Conservation (phyloP, 2,797 vertebrate genomes). For the Liasis olivaceus region DNA sequence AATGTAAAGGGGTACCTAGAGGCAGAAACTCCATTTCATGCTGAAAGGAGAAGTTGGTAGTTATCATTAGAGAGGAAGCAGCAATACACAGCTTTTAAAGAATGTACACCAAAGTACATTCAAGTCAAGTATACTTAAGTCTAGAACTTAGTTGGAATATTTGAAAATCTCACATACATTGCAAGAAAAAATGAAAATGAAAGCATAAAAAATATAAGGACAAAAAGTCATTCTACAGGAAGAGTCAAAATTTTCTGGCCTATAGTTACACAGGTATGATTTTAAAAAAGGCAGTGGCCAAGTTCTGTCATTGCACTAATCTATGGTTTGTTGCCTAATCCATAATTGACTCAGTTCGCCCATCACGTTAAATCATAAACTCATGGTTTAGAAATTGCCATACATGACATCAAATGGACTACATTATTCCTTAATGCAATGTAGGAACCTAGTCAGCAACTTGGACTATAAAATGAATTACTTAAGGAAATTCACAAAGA, state of each 20-base stretch:
- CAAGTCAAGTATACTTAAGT: neutral
- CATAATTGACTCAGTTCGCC: too few species aligned
- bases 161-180: neutral
- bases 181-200: neutral
- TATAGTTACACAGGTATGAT: neutral
- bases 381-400: too few species aligned
- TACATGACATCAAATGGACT: too few species aligned
- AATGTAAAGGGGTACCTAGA: conserved; percentile 27
- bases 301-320: too few species aligned
- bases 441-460: neutral
- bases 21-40: conserved; percentile 32
- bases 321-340: too few species aligned
- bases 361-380: too few species aligned
- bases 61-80: conserved; percentile 24
- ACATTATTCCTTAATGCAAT: too few species aligned
- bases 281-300: too few species aligned
- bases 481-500: neutral
- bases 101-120: neutral
- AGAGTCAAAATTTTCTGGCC: neutral
- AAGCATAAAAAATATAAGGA: neutral
- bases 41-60: neutral
- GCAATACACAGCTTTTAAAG: neutral
- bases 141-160: neutral
- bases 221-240: neutral
- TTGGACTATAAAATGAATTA: neutral